A percentile compares a stretch with the other conserved stretches of the same genome.
phyloP scores from a whole-genome alignment of 2,797 vertebrate genomes.

The Myiotriccus ornatus region DNA sequence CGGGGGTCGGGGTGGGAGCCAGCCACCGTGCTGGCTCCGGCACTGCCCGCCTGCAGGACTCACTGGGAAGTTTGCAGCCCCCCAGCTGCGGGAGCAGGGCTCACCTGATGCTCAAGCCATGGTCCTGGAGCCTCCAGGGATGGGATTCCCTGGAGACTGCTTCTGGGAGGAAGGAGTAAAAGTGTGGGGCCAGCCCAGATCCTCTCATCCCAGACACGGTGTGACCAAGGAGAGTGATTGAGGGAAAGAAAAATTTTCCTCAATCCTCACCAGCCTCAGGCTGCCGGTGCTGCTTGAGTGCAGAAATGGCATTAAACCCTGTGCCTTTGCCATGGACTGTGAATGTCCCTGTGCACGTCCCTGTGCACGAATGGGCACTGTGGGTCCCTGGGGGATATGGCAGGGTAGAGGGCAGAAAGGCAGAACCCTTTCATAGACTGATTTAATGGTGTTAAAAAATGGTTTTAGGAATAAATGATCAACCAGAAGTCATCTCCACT shows the following conservation, averaged over 20 bases:
- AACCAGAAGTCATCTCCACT: neutral
- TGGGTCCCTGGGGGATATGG: rapidly evolving
- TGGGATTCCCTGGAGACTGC: neutral
- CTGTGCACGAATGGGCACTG: neutral
- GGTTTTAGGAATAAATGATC: neutral
- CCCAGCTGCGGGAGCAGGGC: rapidly evolving
- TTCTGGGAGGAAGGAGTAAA: neutral
- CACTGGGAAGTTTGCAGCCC: neutral
- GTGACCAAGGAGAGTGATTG: neutral
- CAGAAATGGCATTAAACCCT: neutral
- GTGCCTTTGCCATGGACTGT: neutral
- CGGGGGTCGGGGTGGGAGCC: neutral
- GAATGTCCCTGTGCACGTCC: rapidly evolving
- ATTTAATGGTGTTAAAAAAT: neutral
- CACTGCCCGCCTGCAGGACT: neutral
- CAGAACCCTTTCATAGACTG: neutral
- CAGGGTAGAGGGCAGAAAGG: neutral
- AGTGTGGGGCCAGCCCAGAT: neutral
- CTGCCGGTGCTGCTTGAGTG: neutral
- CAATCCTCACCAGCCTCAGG: neutral
- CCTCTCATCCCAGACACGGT: neutral
- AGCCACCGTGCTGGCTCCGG: neutral
- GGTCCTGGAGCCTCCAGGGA: neutral
- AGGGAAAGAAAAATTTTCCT: neutral
- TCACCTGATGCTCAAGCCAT: neutral